phyloP scores from a whole-genome alignment of 2,888 invertebrate species.

The Bembecia ichneumoniformis region DNA sequence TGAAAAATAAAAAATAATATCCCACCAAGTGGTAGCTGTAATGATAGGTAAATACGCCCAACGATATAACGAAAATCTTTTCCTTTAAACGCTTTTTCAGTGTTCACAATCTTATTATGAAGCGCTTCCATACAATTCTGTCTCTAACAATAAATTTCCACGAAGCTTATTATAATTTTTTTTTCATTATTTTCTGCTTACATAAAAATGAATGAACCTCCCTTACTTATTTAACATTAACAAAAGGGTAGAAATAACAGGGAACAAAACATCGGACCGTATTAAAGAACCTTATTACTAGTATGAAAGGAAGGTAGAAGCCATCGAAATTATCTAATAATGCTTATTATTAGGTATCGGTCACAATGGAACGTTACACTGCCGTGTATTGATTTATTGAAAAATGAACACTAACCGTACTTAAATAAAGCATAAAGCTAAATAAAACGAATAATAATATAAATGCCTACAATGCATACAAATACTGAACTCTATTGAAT shows the following conservation, averaged over 20 bases:
- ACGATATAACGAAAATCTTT: neutral
- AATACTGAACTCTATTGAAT: too few species aligned
- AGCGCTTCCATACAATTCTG: slow-evolving; percentile 8
- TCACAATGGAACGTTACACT: slow-evolving; percentile 35
- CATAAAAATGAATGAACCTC: slow-evolving; percentile 8
- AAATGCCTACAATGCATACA: too few species aligned
- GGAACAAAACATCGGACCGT: slow-evolving; percentile 28
- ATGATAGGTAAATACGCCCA: neutral
- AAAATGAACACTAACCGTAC: neutral
- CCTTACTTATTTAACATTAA: slow-evolving; percentile 33
- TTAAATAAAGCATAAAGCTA: too few species aligned
- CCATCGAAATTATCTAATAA: slow-evolving; percentile 46
- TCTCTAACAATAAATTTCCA: slow-evolving; percentile 7
- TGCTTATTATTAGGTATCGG: slow-evolving; percentile 39
- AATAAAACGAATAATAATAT: too few species aligned
- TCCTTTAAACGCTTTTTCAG: neutral
- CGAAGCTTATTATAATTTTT: slow-evolving; percentile 16
- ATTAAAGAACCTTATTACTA: slow-evolving; percentile 37
- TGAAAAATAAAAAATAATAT: too few species aligned
- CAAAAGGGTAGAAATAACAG: slow-evolving; percentile 29
- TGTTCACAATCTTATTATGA: slow-evolving; percentile 6
- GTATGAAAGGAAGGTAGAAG: slow-evolving; percentile 28
- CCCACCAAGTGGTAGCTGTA: too few species aligned
- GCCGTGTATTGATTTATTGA: slow-evolving; percentile 5
- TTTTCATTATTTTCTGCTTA: slow-evolving; percentile 18